Base-by-base conservation (phyloP, 2,113 vertebrate species). In the Arvicanthis niloticus region DNA sequence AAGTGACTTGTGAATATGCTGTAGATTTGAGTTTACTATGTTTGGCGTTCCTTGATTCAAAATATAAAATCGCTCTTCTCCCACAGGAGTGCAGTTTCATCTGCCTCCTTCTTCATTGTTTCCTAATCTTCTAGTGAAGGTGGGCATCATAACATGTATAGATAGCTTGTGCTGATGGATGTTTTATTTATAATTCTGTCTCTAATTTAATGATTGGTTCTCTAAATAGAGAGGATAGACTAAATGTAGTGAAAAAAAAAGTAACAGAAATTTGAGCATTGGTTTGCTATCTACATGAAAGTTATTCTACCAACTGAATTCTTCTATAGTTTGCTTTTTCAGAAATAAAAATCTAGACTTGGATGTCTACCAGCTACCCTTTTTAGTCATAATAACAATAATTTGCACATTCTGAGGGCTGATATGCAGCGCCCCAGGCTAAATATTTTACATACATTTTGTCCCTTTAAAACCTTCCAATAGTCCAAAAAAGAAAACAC, bases 171-270 rank as follows among this genome's bases (percentile, higher is more conserved):
- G 75, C 22, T 89, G 67, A 80, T 96, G 15, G 51, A 48, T 78
- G 94, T 78, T 96, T 96, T 62, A 70, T 58, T 94, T 96, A 65
- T 34, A 96, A 67, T 96, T 94, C 45, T 90, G 45, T 96, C 88
- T 92, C 42, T 77, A 91, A 42, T 73, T 60, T 87, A 96, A 94
- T 19, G 7, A 93, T 56, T 51, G 91, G 3, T 96, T 72, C 93
- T 53, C 45, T 96, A 67, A 58, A 48, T 93, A 17, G 91, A 81
- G 45, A 86, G 70, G 29, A 53, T 81, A 9, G 16, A 24, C 17
- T 88, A 60, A 75, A 13, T 7, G 5, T 26, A 89, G 6, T 77
- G 31, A 4, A 53, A 31, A 53, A 42, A 17, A 70, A 53, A 95
- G 37, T 67, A 24, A 53, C 67, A 72, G 26, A 34, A 76, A 70